Base-by-base conservation (phyloP, 2,888 invertebrate species). In the Thymelicus acteon region DNA sequence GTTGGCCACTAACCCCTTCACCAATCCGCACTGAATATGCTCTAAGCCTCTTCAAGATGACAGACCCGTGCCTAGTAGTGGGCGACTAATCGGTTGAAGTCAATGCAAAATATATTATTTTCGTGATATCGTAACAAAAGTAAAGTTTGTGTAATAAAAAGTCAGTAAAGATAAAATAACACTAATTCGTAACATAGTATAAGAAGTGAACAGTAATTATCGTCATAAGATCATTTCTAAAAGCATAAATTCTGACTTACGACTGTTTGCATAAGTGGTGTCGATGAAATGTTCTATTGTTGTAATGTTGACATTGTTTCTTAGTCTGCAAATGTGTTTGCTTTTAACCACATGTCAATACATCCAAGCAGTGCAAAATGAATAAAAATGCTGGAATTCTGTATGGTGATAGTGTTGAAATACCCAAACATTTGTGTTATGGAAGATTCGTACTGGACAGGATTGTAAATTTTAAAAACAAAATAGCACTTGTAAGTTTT, bases 351-450 rank as follows among this genome's bases (percentile, higher is more conserved):
- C 48, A 39, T 8, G 57, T n/a, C 44, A 39, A 19, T 15, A 19
- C 40, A 19, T 44, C 19, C 2, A 19, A n/a, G 40, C 10, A 13
- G 39, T 40, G 24, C 39, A 15, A 64, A 58, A 69, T 69, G 69
- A 58, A 7, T 13, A 13, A 49, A 40, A 69, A 63, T 40, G 31
- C 39, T 19, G 24, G 58, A 19, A 60, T 69, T 24, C 39, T 69
- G 15, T 64, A 58, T 68, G 85, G 84, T 48, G 80, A 81, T 48
- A 77, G 81, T 73, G 78, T 81, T 72, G 74, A 69, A 19, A 67
- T 86, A 61, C 88, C 90, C 7, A 73, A 80, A 40, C 85, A 89
- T 75, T 78, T 83, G 78, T 89, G 89, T 75, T 86, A 78, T 77
- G 90, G 89, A 60, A 79, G 77, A 72, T 79, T 82, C 73, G 72